phyloP scores from a whole-genome alignment of 2,113 vertebrate genomes.

The Elephas maximus region DNA sequence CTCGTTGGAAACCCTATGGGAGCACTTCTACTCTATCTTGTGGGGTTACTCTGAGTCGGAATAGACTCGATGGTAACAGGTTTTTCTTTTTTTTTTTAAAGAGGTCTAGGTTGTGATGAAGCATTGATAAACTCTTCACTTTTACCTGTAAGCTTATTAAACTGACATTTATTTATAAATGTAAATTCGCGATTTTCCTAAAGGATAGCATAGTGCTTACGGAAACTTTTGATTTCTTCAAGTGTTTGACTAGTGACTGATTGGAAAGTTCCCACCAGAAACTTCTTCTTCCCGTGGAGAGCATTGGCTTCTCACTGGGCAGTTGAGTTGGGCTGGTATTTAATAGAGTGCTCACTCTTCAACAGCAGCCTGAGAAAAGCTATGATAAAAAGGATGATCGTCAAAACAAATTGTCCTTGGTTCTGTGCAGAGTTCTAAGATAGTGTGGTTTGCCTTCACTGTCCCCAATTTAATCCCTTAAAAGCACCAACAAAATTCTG shows the following conservation, averaged over 20 bases:
- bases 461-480: not conserved
- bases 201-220: not conserved
- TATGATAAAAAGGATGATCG: not conserved
- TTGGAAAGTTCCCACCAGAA: not conserved
- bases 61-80: no score
- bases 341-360: not conserved
- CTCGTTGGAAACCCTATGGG: no score
- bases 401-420: not conserved
- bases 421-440: conserved; percentile 4
- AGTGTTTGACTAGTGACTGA: not conserved
- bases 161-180: not conserved
- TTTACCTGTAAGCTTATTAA: conserved; percentile 12
- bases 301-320: not conserved
- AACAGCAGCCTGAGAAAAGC: not conserved
- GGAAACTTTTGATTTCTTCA: not conserved
- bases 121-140: not conserved
- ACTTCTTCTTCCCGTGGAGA: not conserved
- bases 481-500: conserved; percentile 43
- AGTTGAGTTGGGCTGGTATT: not conserved
- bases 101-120: not conserved
- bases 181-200: not conserved
- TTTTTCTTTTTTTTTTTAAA: not conserved
- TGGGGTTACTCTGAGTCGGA: no score
- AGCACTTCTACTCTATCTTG: no score
- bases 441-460: conserved; percentile 18